A percentile compares a stretch with the other conserved stretches of the same genome.
phyloP scores from a whole-genome alignment of 2,888 invertebrate species.

The Mimumesa dahlbomi region DNA sequence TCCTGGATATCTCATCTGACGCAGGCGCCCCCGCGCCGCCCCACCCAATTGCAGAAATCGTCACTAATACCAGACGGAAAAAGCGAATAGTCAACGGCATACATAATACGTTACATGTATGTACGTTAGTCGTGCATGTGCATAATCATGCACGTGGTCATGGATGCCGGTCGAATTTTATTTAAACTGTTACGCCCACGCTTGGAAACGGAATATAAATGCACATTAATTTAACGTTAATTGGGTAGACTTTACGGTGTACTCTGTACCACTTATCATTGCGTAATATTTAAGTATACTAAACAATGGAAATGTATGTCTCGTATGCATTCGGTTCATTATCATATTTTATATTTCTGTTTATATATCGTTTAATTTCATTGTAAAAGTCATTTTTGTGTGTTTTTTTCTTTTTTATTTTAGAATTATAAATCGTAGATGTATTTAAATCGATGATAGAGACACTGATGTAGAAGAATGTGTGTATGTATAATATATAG shows the following conservation, averaged over 20 bases:
- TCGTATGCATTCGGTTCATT: too few relatives aligned
- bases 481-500: too few relatives aligned
- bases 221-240: conserved; percentile 32
- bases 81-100: too few relatives aligned
- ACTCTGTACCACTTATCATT: neutral
- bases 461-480: too few relatives aligned
- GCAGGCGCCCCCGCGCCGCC: conserved; percentile 64
- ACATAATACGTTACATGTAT: neutral
- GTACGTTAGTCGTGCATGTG: neutral
- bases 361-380: too few relatives aligned
- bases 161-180: conserved; percentile 35
- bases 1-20: conserved; percentile 64
- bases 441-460: too few relatives aligned
- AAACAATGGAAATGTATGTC: neutral
- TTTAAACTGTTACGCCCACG: conserved; percentile 10
- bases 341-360: too few relatives aligned
- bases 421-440: too few relatives aligned
- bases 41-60: conserved; percentile 64
- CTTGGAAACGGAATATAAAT: conserved; percentile 3
- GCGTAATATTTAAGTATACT: neutral
- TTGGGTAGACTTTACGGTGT: conserved; percentile 25
- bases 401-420: too few relatives aligned
- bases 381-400: too few relatives aligned
- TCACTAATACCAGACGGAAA: conserved; percentile 36
- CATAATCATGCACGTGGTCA: conserved; percentile 38